These are phyloP conservation scores for Hemibagrus wyckioides DNA, from an alignment of 2,113 vertebrate genomes.

Conservation along the genomic window DNA sequence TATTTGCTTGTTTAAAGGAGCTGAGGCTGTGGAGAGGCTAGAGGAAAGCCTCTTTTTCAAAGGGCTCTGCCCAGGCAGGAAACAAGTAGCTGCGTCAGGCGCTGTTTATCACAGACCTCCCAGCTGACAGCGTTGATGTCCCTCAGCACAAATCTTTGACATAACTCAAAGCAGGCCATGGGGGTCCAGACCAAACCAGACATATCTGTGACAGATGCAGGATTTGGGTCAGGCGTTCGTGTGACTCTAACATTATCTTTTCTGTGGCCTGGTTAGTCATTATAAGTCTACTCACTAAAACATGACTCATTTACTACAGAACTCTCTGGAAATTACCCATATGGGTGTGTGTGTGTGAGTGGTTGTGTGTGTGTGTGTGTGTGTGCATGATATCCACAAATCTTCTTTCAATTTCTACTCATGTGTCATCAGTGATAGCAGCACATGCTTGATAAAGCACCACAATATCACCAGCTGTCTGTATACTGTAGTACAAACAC, in stretches of 20 bases:
- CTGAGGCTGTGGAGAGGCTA: slow-evolving; percentile 1
- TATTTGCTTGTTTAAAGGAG: slow-evolving; percentile 40
- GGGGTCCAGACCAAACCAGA: slow-evolving; percentile 13
- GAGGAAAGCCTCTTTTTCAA: slow-evolving; percentile 42
- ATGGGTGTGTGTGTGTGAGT: not conserved
- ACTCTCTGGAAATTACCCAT: slow-evolving; percentile 71
- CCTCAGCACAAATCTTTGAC: slow-evolving; percentile 42
- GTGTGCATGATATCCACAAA: slow-evolving; percentile 58
- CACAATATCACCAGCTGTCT: slow-evolving; percentile 5
- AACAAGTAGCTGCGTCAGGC: slow-evolving; percentile 36
- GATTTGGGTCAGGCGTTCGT: slow-evolving; percentile 43
- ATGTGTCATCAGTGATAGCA: slow-evolving; percentile 49
- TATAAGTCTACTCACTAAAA: slow-evolving; percentile 47
- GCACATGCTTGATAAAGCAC: slow-evolving; percentile 1
- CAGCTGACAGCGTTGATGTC: slow-evolving; percentile 47
- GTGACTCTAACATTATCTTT: slow-evolving; percentile 48
- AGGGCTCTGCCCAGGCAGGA: not conserved
- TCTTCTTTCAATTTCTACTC: slow-evolving; percentile 60
- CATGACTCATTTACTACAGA: slow-evolving; percentile 67
- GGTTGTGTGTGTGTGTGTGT: not conserved
- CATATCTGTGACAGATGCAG: slow-evolving; percentile 64
- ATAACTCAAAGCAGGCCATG: slow-evolving; percentile 44
- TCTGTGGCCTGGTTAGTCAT: slow-evolving; percentile 58
- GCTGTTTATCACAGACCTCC: slow-evolving; percentile 51
- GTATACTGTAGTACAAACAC: not conserved